Base-by-base conservation (phyloP, 2,797 vertebrate genomes). In the Sebastes kiyomatsui region DNA sequence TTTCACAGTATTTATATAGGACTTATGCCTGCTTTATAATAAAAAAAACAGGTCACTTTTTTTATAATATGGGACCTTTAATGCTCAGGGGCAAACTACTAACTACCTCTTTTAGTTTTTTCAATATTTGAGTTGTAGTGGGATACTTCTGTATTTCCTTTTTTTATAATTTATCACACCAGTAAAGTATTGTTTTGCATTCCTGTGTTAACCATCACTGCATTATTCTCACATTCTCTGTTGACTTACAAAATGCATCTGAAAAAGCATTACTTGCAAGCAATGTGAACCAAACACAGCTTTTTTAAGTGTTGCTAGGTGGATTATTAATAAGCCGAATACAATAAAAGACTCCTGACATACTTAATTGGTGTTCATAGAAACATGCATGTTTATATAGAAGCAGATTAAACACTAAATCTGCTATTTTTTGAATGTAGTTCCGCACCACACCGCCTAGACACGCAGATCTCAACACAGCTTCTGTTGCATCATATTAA, bases 101-200 rank as follows among this genome's bases (percentile, higher is more conserved):
- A 67, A 87, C 85, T 90, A 90, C 85, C 82, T 87, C 72, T 33
- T 25, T 49, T 38, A 23, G 4, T 20, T 61, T 78, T 49, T 83
- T 59, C n/a, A 54, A 52, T 55, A 67, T 77, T 62, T 80, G 3
- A 69, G 38, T 2, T 80, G 54, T 62, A 42, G n/a, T 70, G 3
- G 11, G 16, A 42, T 69, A 59, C 18, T 14, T 42, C 23, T 72
- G 18, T 35, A 11, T 79, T 61, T 72, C 9, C n/a, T 74, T 78
- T 42, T 55, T 38, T 13, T 13, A 22, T 54, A 33, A 32, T 78
- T 64, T 73, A 75, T 74, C 59, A 64, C 23, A 66, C 38, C 8
- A 84, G 42, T 84, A 72, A 88, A 89, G 3, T 55, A 0, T 33
- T 76, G 0, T 76, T 58, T 22, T 79, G 72, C 49, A 78, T 58